Base-by-base conservation (phyloP, 2,888 invertebrate genomes). In the Congeria kusceri region DNA sequence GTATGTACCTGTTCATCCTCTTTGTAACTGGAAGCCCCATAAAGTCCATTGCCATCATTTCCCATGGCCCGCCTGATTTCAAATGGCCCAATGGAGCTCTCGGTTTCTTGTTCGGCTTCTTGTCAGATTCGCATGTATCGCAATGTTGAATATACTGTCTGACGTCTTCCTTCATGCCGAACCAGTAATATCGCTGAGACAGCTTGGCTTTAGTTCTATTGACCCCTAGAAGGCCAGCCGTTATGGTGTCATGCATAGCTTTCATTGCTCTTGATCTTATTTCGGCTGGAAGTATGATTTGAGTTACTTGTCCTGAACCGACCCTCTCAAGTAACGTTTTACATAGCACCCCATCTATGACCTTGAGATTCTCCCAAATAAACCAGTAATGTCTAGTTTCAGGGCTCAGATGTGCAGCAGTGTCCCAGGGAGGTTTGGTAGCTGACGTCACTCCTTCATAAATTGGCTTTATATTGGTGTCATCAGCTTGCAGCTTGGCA, bases 1-100 rank as follows among this genome's bases (percentile, higher is more conserved):
- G n/a, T 1, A 67, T 39, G 23, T 57, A 67, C 11, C 56, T n/a
- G 23, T 67, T 67, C 39, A 39, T 23, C 15, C 32, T 18, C 18
- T 4, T 15, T 23, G 67, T 67, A 7, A 32, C 57, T 13, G 67
- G 67, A 13, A 67, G 39, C 11, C 57, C 67, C 23, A 67, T n/a
- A 39, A 29, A 67, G 27, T 67, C 32, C 7, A 44, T 32, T 13
- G 56, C 57, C 18, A 67, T 5, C 11, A 68, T 64, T 29, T 80
- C 77, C 27, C 62, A 18, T 32, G 77, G 75, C 15, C 64, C 63
- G 23, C 81, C 81, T 15, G 65, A 28, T 27, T 15, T 4, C 59
- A 81, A 53, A 39, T 39, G 39, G 39, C 39, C 39, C 39, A 39
- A 39, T 7, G 39, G 39, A 20, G 56, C 56, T 25, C 56, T 20